Evolutionary conservation across 2,113 vertebrate genomes (phyloP).

Genomic region (Ptychochromis oligacanthus): DNA sequence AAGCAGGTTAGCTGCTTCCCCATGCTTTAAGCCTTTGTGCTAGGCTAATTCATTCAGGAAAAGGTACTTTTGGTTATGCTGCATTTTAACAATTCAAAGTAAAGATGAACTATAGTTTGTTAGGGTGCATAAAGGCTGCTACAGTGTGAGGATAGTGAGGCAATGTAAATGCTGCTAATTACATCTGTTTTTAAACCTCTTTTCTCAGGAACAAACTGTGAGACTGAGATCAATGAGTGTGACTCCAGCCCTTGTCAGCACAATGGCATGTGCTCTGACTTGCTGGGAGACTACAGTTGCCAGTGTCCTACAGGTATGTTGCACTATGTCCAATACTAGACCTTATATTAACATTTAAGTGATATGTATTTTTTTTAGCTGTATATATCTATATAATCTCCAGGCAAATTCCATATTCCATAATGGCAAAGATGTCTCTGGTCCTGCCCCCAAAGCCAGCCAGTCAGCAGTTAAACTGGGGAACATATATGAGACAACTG

Average conservation of each 20-base stretch:
- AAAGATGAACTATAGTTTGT: not conserved
- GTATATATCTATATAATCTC: not conserved
- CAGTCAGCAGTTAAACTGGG: too few species aligned
- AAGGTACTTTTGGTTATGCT: not conserved
- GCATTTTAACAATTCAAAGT: not conserved
- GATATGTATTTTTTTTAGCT: not conserved
- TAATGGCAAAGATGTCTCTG: too few species aligned
- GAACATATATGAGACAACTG: too few species aligned
- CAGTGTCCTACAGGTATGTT: constrained; percentile 81
- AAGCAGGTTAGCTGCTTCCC: not conserved
- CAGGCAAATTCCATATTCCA: too few species aligned
- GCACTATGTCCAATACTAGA: not conserved
- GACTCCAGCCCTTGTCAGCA: constrained; percentile 79
- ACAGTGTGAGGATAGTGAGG: not conserved
- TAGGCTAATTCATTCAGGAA: not conserved
- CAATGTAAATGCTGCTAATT: not conserved
- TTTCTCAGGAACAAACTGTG: constrained; percentile 78
- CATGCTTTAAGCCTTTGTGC: not conserved
- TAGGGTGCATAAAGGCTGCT: not conserved
- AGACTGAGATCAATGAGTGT: constrained; percentile 79
- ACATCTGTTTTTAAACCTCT: not conserved
- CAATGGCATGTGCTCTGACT: constrained; percentile 78
- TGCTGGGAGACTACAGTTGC: constrained; percentile 77
- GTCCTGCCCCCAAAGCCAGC: too few species aligned
- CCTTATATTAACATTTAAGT: constrained; percentile 23